Percentiles rank a stretch among this genome's conserved stretches.
Evolutionary conservation across 2,113 vertebrate species (phyloP).

Genomic region (Coturnix japonica): DNA sequence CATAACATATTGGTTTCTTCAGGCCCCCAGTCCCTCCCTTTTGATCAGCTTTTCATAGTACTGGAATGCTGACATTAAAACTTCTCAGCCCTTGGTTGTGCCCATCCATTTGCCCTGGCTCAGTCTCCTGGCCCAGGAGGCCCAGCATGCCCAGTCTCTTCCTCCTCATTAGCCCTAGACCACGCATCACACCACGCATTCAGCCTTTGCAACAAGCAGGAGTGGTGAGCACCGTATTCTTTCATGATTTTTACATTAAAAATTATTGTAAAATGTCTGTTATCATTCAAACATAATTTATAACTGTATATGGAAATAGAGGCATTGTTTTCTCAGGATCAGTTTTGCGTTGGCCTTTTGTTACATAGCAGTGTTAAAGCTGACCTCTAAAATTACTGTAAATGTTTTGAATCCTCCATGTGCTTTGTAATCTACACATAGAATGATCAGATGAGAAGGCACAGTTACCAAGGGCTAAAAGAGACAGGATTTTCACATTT

Average conservation of each 20-base stretch:
- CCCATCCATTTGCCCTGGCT: neutral
- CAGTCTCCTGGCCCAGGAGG: neutral
- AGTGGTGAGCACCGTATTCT: neutral
- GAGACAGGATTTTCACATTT: neutral
- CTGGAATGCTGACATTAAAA: neutral
- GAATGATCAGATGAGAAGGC: neutral
- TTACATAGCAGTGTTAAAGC: neutral
- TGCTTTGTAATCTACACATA: neutral
- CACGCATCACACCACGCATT: accelerated
- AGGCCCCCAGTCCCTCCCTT: accelerated
- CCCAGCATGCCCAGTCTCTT: neutral
- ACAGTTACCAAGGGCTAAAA: neutral
- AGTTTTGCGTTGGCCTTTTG: neutral
- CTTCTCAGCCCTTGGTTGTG: neutral
- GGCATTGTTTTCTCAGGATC: neutral
- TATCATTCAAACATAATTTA: neutral
- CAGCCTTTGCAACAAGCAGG: neutral
- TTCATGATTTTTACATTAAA: neutral
- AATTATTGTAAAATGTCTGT: neutral
- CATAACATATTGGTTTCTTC: neutral
- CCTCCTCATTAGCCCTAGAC: neutral
- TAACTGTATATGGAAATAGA: neutral
- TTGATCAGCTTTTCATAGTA: neutral
- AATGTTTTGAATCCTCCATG: neutral
- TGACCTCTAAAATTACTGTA: neutral